Conservation (phyloP, 2,797 vertebrate species). For the Enoplosus armatus region DNA sequence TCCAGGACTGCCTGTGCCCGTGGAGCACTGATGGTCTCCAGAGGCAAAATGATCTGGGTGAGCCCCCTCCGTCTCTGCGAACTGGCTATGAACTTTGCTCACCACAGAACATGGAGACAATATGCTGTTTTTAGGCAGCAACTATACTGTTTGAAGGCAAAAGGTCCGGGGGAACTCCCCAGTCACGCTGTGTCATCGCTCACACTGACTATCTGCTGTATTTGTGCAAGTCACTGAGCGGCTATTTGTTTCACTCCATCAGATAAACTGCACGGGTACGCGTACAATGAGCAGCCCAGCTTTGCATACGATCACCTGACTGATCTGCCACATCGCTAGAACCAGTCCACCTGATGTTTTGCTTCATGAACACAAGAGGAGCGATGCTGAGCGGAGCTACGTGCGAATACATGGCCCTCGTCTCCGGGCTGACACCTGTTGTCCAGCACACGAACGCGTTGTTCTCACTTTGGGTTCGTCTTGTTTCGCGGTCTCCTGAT, state of each 20-base stretch:
- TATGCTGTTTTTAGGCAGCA: neutral
- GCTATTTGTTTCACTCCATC: neutral
- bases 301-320: neutral
- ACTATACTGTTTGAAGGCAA: constrained; percentile 15
- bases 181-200: constrained; percentile 8
- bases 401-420: constrained; percentile 20
- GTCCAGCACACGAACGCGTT: constrained; percentile 34
- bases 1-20: constrained; percentile 17
- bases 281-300: neutral
- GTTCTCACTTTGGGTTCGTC: constrained; percentile 26
- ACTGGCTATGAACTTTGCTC: constrained; percentile 6
- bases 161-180: neutral
- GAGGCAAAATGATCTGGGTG: constrained; percentile 7
- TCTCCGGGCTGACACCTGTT: constrained; percentile 57
- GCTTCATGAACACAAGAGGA: constrained; percentile 7
- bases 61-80: neutral
- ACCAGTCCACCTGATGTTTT: constrained; percentile 44
- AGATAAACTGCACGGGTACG: neutral
- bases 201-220: constrained; percentile 5
- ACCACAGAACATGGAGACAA: neutral
- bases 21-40: constrained; percentile 17
- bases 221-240: neutral
- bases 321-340: constrained; percentile 15
- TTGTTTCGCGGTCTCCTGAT: constrained; percentile 11
- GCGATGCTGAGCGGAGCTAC: constrained; percentile 22